Percentiles rank a stretch among this genome's conserved stretches.
These are phyloP conservation scores for Phalacrocorax carbo DNA, from an alignment of 2,113 vertebrate species.

Conservation along the genomic window DNA sequence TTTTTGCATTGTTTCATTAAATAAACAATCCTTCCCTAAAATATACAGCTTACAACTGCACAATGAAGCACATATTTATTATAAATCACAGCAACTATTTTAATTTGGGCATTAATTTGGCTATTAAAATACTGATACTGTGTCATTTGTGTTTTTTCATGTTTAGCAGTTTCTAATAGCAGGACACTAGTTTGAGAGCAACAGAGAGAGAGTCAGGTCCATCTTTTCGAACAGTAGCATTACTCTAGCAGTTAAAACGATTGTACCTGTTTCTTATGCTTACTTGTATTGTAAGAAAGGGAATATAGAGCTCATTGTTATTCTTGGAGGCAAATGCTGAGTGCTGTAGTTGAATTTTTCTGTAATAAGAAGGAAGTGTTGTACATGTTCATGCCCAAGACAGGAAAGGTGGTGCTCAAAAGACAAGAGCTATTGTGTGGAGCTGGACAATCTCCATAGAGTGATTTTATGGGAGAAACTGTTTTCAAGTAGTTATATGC, in stretches of 20 bases:
- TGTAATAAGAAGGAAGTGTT: conserved; percentile 61
- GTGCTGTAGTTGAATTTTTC: background rate
- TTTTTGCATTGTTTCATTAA: background rate
- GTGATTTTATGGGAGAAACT: conserved; percentile 58
- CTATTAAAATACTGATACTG: background rate
- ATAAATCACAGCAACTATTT: background rate
- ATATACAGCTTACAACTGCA: background rate
- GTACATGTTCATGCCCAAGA: conserved; percentile 33
- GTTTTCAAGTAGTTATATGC: conserved; percentile 47
- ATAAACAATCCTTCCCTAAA: background rate
- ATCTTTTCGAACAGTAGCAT: background rate
- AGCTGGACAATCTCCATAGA: conserved; percentile 59
- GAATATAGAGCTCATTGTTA: background rate
- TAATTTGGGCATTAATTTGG: background rate
- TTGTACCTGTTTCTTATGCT: background rate
- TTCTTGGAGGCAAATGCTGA: conserved; percentile 29
- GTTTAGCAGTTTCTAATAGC: background rate
- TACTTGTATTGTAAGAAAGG: background rate
- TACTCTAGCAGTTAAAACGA: background rate
- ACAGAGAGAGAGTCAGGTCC: background rate
- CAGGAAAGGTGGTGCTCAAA: conserved; percentile 76
- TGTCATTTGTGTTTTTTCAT: background rate
- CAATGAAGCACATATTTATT: background rate
- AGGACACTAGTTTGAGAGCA: background rate
- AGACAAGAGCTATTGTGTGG: conserved; percentile 68